These are phyloP conservation scores for Tragopan temminckii DNA, from an alignment of 2,797 vertebrate genomes.

Conservation along the genomic window DNA sequence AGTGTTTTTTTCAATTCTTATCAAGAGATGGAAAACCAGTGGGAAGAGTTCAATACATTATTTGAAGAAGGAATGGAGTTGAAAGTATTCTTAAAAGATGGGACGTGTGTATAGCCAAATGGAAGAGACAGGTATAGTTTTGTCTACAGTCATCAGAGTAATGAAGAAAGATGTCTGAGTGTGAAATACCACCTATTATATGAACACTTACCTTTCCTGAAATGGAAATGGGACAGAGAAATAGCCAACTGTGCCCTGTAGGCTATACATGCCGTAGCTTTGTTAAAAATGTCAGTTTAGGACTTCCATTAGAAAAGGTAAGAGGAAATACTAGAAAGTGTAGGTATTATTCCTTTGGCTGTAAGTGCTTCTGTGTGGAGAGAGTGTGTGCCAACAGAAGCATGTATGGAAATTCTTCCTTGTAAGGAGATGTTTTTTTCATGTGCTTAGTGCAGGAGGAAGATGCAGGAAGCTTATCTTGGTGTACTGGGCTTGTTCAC, in stretches of 20 bases:
- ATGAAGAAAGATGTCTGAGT: not conserved
- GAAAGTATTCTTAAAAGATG: not conserved
- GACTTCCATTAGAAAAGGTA: not conserved
- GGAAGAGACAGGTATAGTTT: not conserved
- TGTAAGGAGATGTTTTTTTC: not conserved
- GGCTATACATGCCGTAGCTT: accelerated
- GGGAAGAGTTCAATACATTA: conserved; percentile 1
- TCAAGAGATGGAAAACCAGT: not conserved
- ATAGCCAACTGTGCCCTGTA: not conserved
- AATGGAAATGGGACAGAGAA: not conserved
- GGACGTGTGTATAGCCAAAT: not conserved
- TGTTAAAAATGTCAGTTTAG: not conserved
- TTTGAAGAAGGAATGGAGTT: not conserved
- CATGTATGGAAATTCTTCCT: not conserved
- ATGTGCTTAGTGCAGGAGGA: not conserved
- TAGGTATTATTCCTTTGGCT: not conserved
- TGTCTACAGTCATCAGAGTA: not conserved
- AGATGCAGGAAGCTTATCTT: not conserved
- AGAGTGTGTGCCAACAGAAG: not conserved
- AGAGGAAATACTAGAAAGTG: not conserved
- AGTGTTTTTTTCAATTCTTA: not conserved
- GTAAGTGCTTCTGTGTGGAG: not conserved
- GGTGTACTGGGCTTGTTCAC: not conserved
- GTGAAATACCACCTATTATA: accelerated
- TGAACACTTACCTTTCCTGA: accelerated